phyloP scores from a whole-genome alignment of 2,797 vertebrate genomes.

The Sebastes cheni region DNA sequence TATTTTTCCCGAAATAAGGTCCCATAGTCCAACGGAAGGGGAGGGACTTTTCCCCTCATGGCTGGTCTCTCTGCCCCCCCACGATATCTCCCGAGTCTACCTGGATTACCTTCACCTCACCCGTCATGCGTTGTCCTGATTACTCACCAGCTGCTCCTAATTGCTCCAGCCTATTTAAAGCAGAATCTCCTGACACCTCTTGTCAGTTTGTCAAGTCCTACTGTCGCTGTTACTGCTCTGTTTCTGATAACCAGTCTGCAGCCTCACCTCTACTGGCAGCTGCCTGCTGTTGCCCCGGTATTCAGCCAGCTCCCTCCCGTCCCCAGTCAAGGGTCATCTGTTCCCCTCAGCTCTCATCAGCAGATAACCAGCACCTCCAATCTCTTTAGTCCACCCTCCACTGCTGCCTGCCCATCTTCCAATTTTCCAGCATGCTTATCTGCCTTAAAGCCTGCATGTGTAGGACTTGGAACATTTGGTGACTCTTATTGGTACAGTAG shows the following conservation, averaged over 20 bases:
- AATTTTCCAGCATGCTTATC: conserved; percentile 15
- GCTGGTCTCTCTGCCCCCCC: not conserved
- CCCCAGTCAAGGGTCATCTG: conserved; percentile 20
- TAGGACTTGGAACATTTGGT: conserved; percentile 1
- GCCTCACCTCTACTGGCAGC: not conserved
- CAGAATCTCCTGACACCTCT: conserved; percentile 2
- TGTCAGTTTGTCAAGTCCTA: conserved; percentile 18
- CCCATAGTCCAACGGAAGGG: no score
- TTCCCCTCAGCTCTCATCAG: conserved; percentile 28
- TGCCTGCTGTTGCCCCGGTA: not conserved
- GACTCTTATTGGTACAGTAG: not conserved
- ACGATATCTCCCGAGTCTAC: not conserved
- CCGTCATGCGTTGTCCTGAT: conserved; percentile 25
- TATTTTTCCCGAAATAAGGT: no score
- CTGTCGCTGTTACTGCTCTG: conserved; percentile 9
- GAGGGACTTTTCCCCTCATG: not conserved
- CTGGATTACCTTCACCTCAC: not conserved
- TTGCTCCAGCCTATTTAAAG: conserved; percentile 16
- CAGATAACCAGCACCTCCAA: conserved; percentile 14
- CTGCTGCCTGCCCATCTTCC: conserved; percentile 15
- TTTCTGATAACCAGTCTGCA: conserved; percentile 12
- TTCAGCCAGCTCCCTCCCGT: not conserved
- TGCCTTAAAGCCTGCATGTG: conserved; percentile 4
- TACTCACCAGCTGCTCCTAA: conserved; percentile 41
- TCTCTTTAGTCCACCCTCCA: not conserved